These are phyloP conservation scores for Euura saliciscinereae DNA, from an alignment of 1,140 invertebrate species.

Conservation along the genomic window DNA sequence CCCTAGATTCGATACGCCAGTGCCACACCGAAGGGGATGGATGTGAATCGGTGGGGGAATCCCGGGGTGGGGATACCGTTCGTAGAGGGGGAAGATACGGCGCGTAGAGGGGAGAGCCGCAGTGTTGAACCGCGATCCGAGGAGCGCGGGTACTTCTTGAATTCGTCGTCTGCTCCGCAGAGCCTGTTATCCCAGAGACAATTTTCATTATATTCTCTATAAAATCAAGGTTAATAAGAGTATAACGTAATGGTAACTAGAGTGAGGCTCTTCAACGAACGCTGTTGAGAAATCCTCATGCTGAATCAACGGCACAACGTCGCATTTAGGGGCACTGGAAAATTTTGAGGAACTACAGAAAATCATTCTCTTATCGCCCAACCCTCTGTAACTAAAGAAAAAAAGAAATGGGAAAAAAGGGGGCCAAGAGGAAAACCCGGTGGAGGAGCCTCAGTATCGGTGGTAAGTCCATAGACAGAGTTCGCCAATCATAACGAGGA, in stretches of 20 bases:
- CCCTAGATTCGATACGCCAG: too few relatives aligned
- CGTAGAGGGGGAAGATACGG: not conserved
- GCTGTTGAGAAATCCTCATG: too few relatives aligned
- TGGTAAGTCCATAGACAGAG: slow-evolving; percentile 43
- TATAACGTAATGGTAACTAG: too few relatives aligned
- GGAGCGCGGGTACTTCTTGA: slow-evolving; percentile 28
- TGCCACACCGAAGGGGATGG: not conserved
- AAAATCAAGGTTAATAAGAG: too few relatives aligned
- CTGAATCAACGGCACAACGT: not conserved
- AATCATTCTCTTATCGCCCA: not conserved
- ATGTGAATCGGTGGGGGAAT: not conserved
- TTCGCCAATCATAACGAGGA: not conserved
- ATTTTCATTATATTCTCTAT: too few relatives aligned
- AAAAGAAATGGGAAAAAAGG: slow-evolving; percentile 61
- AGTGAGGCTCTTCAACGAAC: too few relatives aligned
- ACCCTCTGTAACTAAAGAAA: slow-evolving; percentile 53
- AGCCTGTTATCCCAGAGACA: too few relatives aligned
- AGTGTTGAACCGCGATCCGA: slow-evolving; percentile 48
- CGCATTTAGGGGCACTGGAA: not conserved
- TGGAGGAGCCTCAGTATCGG: slow-evolving; percentile 59
- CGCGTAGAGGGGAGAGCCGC: slow-evolving; percentile 35
- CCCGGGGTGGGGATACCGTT: slow-evolving; percentile 25
- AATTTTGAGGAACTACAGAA: too few relatives aligned
- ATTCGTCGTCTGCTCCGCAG: slow-evolving; percentile 2
- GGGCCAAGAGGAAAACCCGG: slow-evolving; percentile 58